Conservation (phyloP, 2,113 vertebrate genomes). For the Scophthalmus maximus region DNA sequence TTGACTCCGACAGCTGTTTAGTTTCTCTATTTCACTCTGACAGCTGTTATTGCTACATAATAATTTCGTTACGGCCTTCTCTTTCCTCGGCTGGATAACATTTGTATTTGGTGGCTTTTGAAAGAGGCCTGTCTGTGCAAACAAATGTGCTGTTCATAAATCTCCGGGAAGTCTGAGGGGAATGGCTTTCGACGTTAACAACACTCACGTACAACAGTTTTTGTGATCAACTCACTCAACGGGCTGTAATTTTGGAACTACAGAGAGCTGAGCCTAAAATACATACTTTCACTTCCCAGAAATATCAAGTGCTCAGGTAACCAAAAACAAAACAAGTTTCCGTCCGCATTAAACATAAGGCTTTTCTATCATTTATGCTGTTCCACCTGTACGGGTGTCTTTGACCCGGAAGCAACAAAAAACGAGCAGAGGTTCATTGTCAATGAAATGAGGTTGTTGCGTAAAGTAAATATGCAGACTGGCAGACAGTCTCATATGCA, state of each 20-base stretch:
- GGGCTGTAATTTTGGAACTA: not conserved
- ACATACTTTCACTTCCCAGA: conserved; percentile 5
- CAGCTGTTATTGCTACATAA: not conserved
- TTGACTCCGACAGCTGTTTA: not conserved
- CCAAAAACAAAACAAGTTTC: not conserved
- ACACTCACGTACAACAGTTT: not conserved
- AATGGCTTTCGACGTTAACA: not conserved
- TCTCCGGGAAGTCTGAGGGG: not conserved
- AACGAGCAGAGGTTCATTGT: not conserved
- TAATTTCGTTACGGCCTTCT: not conserved
- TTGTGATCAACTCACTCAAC: conserved; percentile 9
- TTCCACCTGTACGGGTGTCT: not conserved
- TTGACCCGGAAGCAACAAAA: not conserved
- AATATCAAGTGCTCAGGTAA: not conserved
- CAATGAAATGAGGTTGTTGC: no score
- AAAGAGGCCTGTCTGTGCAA: not conserved
- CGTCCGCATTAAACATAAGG: not conserved
- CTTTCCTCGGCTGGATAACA: not conserved
- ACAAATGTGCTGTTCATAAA: conserved; percentile 1
- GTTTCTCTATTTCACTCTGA: no score
- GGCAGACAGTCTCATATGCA: no score
- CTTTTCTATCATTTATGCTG: not conserved
- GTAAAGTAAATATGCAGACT: no score
- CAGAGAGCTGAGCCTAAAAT: not conserved
- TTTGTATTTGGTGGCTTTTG: not conserved